A percentile compares a stretch with the other conserved stretches of the same genome.
phyloP scores from a whole-genome alignment of 2,888 invertebrate species.

The Glyphotaelius pellucidus region DNA sequence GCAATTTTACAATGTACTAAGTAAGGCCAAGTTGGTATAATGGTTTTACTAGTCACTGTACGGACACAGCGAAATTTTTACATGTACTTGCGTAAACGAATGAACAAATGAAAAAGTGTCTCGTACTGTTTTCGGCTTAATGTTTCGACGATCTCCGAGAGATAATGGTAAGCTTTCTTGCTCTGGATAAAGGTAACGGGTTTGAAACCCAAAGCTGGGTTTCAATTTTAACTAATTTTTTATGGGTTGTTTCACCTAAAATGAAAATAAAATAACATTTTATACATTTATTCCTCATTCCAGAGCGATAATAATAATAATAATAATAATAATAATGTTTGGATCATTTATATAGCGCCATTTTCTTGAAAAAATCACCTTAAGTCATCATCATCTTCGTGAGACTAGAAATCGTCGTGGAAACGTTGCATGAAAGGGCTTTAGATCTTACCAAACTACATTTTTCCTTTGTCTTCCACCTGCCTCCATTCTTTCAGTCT shows the following conservation, averaged over 20 bases:
- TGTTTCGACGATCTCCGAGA: neutral
- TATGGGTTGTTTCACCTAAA: too few relatives aligned
- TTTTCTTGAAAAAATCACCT: too few relatives aligned
- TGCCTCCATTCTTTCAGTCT: neutral
- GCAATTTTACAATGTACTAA: neutral
- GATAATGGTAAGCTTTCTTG: neutral
- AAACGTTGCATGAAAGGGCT: neutral
- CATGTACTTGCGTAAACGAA: too few relatives aligned
- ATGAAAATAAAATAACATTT: neutral
- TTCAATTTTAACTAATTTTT: neutral
- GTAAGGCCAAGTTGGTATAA: neutral
- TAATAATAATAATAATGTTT: too few relatives aligned
- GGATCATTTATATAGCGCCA: too few relatives aligned
- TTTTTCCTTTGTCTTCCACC: neutral
- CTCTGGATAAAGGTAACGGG: neutral
- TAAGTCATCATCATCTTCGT: neutral
- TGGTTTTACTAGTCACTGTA: neutral
- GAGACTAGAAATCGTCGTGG: neutral
- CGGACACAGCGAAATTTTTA: neutral
- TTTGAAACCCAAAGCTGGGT: neutral
- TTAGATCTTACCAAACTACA: neutral
- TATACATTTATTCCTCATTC: neutral
- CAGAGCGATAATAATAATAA: neutral
- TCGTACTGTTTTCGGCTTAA: neutral
- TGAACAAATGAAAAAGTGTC: neutral